These are phyloP conservation scores for Venturia canescens DNA, from an alignment of 1,140 invertebrate genomes.

Conservation along the genomic window DNA sequence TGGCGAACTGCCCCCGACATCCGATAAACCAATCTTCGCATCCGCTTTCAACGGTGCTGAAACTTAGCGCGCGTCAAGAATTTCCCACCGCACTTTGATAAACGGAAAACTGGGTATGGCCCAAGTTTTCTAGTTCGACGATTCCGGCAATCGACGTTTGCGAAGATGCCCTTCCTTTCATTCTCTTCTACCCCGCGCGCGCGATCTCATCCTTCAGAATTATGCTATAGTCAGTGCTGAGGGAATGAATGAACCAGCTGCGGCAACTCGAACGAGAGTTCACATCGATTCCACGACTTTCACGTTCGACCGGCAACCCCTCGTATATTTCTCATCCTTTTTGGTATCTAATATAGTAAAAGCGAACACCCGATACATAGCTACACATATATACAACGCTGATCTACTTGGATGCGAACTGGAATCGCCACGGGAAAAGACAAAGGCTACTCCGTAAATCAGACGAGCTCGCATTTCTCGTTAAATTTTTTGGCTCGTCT, in stretches of 20 bases:
- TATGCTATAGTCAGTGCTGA: constrained; percentile 6
- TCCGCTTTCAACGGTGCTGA: not conserved
- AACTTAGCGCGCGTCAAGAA: constrained; percentile 17
- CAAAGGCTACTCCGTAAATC: no score
- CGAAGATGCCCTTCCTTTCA: not conserved
- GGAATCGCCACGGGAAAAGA: no score
- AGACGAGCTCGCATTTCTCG: no score
- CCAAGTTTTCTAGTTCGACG: not conserved
- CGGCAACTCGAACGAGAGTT: constrained; percentile 27
- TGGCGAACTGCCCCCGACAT: not conserved
- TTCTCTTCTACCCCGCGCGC: not conserved
- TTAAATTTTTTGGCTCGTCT: no score
- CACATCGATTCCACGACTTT: constrained; percentile 28
- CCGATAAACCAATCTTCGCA: not conserved
- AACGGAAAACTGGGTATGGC: not conserved
- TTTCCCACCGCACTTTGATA: no score
- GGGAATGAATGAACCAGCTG: constrained; percentile 3
- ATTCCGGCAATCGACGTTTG: not conserved
- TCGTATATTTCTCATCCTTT: not conserved
- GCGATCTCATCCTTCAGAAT: not conserved
- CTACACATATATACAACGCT: no score
- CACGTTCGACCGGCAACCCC: constrained; percentile 6
- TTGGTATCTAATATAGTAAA: not conserved
- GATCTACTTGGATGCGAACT: no score
- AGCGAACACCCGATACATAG: not conserved